Evolutionary conservation across 2,888 invertebrate genomes (phyloP).

Genomic region (Rutpela maculata): DNA sequence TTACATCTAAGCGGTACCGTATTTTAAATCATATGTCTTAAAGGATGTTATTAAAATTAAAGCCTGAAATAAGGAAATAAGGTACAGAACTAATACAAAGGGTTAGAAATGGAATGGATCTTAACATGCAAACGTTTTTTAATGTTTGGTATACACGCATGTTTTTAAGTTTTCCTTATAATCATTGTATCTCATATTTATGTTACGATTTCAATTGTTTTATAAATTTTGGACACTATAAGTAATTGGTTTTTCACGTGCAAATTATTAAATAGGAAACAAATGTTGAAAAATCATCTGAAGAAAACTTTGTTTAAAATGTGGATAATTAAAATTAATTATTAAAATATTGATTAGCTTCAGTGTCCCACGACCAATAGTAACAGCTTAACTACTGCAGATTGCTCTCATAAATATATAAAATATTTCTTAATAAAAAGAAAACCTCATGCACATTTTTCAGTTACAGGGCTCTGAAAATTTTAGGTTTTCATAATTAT

Average conservation of each 20-base stretch:
- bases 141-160: constrained; percentile 72
- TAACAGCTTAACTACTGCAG: too few relatives aligned
- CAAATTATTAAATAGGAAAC: constrained; percentile 8
- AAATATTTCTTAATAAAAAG: too few relatives aligned
- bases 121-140: constrained; percentile 67
- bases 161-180: constrained; percentile 67
- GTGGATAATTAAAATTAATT: not conserved
- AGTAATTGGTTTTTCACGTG: constrained; percentile 65
- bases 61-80: constrained; percentile 51
- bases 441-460: too few relatives aligned
- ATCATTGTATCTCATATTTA: constrained; percentile 65
- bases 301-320: not conserved
- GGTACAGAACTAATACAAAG: constrained; percentile 58
- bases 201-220: constrained; percentile 64
- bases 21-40: constrained; percentile 48
- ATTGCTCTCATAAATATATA: too few relatives aligned
- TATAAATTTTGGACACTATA: constrained; percentile 63
- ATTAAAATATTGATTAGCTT: not conserved
- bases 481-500: too few relatives aligned
- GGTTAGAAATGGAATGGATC: constrained; percentile 62
- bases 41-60: constrained; percentile 56
- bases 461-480: too few relatives aligned
- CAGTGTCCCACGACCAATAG: too few relatives aligned
- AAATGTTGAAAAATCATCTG: not conserved
- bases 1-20: constrained; percentile 38